phyloP scores from a whole-genome alignment of 2,113 vertebrate species.

The Crotalus helleri region DNA sequence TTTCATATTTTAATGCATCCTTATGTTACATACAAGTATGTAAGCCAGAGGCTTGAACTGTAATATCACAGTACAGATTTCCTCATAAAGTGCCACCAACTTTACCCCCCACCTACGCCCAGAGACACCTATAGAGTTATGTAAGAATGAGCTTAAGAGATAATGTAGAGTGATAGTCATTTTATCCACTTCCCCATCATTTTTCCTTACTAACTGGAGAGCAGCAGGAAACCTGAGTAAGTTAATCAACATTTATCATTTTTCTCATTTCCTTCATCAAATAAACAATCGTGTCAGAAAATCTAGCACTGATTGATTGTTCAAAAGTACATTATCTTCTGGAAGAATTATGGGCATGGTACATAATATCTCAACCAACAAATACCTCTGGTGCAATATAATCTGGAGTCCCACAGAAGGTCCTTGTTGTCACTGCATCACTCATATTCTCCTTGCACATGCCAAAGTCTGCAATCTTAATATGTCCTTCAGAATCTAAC shows the following conservation, averaged over 20 bases:
- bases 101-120: background rate
- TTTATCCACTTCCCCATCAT: background rate
- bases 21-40: background rate
- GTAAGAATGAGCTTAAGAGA: background rate
- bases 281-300: background rate
- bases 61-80: background rate
- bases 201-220: background rate
- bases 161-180: too few species aligned
- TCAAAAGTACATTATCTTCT: background rate
- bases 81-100: background rate
- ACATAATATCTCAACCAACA: constrained; percentile 17
- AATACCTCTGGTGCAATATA: constrained; percentile 97
- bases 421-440: constrained; percentile 86
- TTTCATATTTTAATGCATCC: background rate
- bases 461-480: constrained; percentile 97
- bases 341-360: background rate
- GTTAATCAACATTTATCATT: background rate
- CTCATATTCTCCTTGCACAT: constrained; percentile 98
- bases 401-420: constrained; percentile 97
- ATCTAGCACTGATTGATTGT: background rate
- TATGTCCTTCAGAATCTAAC: constrained; percentile 93
- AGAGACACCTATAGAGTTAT: background rate
- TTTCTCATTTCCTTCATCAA: background rate
- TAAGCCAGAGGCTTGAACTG: background rate
- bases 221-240: background rate